Conservation (phyloP, 2,797 vertebrate genomes). For the Mionectes olivaceus region DNA sequence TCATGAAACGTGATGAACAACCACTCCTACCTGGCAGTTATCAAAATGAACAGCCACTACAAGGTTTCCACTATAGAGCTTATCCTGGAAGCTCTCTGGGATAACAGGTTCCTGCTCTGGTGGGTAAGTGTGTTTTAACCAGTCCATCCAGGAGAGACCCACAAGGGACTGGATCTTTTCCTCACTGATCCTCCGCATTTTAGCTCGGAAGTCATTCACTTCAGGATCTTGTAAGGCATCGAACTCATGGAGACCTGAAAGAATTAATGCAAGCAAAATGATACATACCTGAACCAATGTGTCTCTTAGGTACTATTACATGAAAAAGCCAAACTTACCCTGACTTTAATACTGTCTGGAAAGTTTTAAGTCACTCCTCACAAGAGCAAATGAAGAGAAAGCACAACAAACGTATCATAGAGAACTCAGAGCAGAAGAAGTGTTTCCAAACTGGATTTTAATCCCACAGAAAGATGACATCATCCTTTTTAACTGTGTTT, state of each 20-base stretch:
- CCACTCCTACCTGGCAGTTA: slow-evolving; percentile 87
- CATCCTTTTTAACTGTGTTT: neutral
- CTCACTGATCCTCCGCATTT: slow-evolving; percentile 92
- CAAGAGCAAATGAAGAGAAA: neutral
- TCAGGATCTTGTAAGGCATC: slow-evolving; percentile 93
- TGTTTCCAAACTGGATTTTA: neutral
- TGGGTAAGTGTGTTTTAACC: slow-evolving; percentile 91
- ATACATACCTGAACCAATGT: neutral
- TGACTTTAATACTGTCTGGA: neutral
- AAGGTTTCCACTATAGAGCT: slow-evolving; percentile 83
- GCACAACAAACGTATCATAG: neutral
- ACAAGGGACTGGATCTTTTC: slow-evolving; percentile 90
- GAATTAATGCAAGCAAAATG: slow-evolving; percentile 23
- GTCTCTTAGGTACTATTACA: neutral
- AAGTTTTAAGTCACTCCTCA: neutral
- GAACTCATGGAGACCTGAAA: slow-evolving; percentile 93
- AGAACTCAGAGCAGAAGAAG: neutral
- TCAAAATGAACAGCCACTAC: slow-evolving; percentile 95
- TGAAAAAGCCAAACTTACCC: neutral
- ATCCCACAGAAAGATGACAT: neutral
- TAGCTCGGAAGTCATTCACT: slow-evolving; percentile 94
- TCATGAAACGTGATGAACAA: neutral
- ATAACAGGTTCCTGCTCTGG: slow-evolving; percentile 86
- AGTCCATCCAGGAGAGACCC: slow-evolving; percentile 90
- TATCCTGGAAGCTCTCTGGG: slow-evolving; percentile 84